A percentile compares a stretch with the other conserved stretches of the same genome.
Evolutionary conservation across 2,888 invertebrate genomes (phyloP).

Genomic region (Cryptocephalus moraei): DNA sequence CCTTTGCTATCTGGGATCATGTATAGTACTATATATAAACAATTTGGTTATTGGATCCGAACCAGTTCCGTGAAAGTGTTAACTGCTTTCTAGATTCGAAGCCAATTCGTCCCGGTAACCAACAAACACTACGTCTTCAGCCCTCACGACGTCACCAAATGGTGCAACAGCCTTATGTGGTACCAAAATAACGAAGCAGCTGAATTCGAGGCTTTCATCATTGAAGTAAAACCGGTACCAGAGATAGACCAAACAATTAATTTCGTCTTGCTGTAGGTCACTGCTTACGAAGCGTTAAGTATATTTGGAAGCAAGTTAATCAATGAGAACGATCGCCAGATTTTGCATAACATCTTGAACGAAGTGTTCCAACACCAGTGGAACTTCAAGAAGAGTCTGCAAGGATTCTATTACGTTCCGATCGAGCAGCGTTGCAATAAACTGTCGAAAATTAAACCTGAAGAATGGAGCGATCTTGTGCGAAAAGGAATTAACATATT

Average conservation of each 20-base stretch:
- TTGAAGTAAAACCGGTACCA: constrained; percentile 19
- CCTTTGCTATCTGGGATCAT: too few relatives aligned
- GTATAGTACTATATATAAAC: too few relatives aligned
- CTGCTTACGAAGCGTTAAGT: constrained; percentile 63
- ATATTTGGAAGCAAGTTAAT: constrained; percentile 68
- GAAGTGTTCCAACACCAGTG: constrained; percentile 39
- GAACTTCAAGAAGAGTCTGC: constrained; percentile 11
- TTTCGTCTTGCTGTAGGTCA: constrained; percentile 41
- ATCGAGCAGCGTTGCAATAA: constrained; percentile 13
- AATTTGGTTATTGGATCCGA: not conserved
- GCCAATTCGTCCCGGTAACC: constrained; percentile 44
- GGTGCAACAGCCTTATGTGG: constrained; percentile 56
- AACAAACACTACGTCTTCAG: constrained; percentile 64
- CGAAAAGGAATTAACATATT: constrained; percentile 55
- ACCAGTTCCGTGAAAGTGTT: constrained; percentile 1
- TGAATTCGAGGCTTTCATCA: constrained; percentile 22
- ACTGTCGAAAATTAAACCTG: constrained; percentile 33
- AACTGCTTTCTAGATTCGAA: constrained; percentile 13
- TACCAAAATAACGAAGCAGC: constrained; percentile 37
- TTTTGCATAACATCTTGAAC: constrained; percentile 53
- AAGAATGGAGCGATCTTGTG: constrained; percentile 53
- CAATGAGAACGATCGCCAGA: constrained; percentile 51
- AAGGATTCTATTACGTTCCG: constrained; percentile 25
- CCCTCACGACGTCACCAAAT: constrained; percentile 62
- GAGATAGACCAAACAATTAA: not conserved